phyloP scores from a whole-genome alignment of 1,140 invertebrate species.

The Eulimnadia texana region DNA sequence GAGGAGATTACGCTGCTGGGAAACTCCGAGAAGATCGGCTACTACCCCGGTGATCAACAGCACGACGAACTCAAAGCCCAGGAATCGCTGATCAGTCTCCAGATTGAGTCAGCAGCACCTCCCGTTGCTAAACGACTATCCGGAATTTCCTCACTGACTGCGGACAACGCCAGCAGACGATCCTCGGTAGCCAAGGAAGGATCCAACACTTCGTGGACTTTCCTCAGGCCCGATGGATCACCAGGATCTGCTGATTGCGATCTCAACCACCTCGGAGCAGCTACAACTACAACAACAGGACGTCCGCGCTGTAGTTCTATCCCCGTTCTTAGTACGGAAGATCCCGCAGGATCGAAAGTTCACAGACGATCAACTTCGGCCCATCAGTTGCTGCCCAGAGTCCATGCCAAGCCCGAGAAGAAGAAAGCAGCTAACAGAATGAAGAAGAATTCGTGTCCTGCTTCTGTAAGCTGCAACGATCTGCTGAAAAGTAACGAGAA shows the following conservation, averaged over 20 bases:
- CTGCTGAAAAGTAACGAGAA: neutral
- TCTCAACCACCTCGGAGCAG: neutral
- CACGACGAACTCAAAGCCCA: neutral
- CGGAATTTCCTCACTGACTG: neutral
- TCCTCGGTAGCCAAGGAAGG: slow-evolving; percentile 11
- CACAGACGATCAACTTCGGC: neutral
- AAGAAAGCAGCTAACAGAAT: neutral
- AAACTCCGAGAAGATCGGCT: neutral
- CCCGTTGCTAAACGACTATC: neutral
- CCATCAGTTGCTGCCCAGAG: neutral
- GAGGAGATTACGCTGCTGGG: slow-evolving; percentile 4
- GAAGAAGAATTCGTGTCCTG: neutral
- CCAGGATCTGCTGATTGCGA: neutral
- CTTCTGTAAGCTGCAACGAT: neutral
- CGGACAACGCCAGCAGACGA: neutral
- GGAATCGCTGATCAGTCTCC: neutral
- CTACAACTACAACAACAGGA: too few relatives aligned
- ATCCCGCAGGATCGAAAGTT: neutral
- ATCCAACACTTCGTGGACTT: slow-evolving; percentile 14
- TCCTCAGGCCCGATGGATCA: neutral
- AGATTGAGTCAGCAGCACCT: neutral
- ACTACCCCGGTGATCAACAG: neutral
- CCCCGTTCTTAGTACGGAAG: neutral
- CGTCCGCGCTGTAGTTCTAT: neutral
- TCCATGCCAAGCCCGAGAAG: neutral